Evolutionary conservation across 2,888 invertebrate species (phyloP), one percentile per base, ranked within the genome.

Genomic region (Phyto melanocephala): DNA sequence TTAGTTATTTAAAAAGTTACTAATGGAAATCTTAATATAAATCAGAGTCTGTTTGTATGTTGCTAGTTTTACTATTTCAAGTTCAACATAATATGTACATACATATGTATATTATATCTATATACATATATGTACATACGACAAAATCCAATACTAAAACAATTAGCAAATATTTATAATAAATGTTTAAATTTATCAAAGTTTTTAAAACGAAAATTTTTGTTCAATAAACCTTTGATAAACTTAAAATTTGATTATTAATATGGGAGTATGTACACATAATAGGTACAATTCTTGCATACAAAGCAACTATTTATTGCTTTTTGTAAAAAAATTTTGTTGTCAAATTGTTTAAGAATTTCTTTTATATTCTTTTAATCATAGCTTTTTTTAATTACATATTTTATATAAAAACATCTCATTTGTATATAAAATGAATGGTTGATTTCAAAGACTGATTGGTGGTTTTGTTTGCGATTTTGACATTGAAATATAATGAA

Each of bases 381-480:
- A 67, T 45, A 72, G 33, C 15, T 40, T 60, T 67, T 45, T 75
- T 74, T 54, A 45, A 35, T 52, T 76, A 70, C 22, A 20, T 37
- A 79, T 79, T 70, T n/a, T 70, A 58, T 65, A 58, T 24, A 58
- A 62, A 78, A 74, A 40, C 28, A 37, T 10, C 45, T 68, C 56
- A 63, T 52, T 47, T 72, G 10, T 62, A 62, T 47, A 56, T 56
- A 56, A 63, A 81, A 62, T 52, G 68, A 75, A 50, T 60, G 58
- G 52, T 56, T 40, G 1, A 11, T 54, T 68, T 52, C 54, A 68
- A n/a, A 54, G 13, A 63, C 63, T 78, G 20, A 24, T 45, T 74
- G 72, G 79, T 80, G 72, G 72, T 60, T 58, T 80, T 65, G 50
- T 33, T 79, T 80, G 63, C 20, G 71, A 65, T 75, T 75, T 68